These are phyloP conservation scores for Anseranas semipalmata DNA, from an alignment of 2,113 vertebrate species.

Conservation along the genomic window DNA sequence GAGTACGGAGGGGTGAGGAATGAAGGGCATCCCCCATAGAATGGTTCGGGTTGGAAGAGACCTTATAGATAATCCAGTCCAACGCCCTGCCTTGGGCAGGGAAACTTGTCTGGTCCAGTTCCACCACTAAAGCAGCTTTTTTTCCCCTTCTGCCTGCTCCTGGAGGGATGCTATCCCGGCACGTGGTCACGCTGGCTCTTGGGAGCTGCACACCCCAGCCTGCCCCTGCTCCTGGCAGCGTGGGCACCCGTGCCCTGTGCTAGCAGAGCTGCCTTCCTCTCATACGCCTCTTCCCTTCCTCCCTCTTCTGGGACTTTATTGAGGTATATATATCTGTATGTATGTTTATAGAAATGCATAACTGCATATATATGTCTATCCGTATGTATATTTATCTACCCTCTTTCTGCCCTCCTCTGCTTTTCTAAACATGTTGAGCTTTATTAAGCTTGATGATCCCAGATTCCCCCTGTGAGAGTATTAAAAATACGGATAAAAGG, in stretches of 20 bases:
- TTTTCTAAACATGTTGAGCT: neutral
- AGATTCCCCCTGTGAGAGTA: neutral
- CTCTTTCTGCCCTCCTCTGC: neutral
- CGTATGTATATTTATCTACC: neutral
- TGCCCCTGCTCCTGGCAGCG: neutral
- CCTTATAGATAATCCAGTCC: too few relatives aligned
- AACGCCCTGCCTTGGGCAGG: too few relatives aligned
- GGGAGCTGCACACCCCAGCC: neutral
- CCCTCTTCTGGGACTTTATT: neutral
- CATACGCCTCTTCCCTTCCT: neutral
- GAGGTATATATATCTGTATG: too few relatives aligned
- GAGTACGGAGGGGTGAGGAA: too few relatives aligned
- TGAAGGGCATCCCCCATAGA: too few relatives aligned
- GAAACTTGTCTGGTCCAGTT: neutral
- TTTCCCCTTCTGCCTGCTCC: neutral
- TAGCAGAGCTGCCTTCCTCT: neutral
- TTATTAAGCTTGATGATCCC: neutral
- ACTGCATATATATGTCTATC: too few relatives aligned
- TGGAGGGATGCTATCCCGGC: neutral
- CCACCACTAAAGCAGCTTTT: neutral
- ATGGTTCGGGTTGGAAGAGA: too few relatives aligned
- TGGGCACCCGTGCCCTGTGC: neutral
- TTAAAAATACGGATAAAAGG: neutral
- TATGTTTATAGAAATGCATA: too few relatives aligned
- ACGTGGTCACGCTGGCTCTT: fast-evolving